Conservation (phyloP, 2,888 invertebrate genomes). For the Lucinisca nassula region DNA sequence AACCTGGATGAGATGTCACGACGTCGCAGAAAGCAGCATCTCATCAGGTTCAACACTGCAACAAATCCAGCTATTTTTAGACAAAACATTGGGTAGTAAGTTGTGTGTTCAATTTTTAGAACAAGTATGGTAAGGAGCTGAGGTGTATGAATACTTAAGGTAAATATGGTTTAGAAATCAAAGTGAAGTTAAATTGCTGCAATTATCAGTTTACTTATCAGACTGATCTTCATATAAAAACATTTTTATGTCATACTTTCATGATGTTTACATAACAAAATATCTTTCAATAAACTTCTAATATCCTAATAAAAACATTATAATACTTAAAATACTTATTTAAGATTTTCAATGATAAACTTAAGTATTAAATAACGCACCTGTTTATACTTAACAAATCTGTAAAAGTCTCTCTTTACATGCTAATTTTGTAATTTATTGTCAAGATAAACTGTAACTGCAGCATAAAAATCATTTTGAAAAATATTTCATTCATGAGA, state of each 20-base stretch:
- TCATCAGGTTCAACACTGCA: no score
- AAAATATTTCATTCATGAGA: no score
- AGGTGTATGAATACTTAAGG: no score
- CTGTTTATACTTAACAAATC: constrained; percentile 12
- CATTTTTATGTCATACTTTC: constrained; percentile 56
- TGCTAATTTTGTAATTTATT: neutral
- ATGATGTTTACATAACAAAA: constrained; percentile 39
- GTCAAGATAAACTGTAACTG: no score
- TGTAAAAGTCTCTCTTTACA: neutral
- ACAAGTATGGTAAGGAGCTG: no score
- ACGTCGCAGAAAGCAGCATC: no score
- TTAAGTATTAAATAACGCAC: constrained; percentile 11
- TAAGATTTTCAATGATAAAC: neutral
- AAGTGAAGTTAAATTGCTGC: neutral
- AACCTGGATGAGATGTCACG: no score
- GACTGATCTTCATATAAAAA: constrained; percentile 26
- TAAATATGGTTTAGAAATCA: no score
- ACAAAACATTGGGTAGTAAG: no score
- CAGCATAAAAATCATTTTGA: no score
- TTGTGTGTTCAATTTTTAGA: no score
- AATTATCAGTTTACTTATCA: neutral
- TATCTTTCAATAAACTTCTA: neutral
- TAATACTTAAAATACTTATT: neutral
- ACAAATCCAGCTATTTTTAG: no score
- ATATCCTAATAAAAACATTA: neutral